Conservation (phyloP, 2,888 invertebrate species). For the Synanthedon andrenaeformis region DNA sequence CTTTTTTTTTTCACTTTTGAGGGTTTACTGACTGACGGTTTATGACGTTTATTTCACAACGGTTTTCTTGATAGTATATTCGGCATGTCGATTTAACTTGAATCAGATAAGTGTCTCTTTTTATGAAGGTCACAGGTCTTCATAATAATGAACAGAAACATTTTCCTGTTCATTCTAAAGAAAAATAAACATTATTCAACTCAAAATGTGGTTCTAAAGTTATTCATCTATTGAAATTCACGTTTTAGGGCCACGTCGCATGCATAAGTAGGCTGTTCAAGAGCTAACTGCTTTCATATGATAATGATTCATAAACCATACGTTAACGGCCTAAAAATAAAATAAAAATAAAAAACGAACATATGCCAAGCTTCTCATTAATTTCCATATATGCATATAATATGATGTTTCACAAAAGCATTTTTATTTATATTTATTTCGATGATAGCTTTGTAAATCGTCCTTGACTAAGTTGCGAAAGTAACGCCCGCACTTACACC, state of each 20-base stretch:
- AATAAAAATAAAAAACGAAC: slow-evolving; percentile 15
- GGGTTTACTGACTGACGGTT: no score
- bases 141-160: no score
- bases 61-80: no score
- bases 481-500: slow-evolving; percentile 31
- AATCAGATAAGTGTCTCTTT: no score
- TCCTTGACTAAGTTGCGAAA: slow-evolving; percentile 57
- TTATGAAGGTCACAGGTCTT: no score
- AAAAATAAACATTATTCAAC: neutral
- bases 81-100: no score
- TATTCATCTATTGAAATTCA: neutral
- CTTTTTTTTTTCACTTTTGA: no score
- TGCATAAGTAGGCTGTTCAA: neutral
- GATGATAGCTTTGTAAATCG: slow-evolving; percentile 43
- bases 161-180: neutral
- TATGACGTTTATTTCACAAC: no score
- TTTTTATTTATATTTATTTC: slow-evolving; percentile 29
- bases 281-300: neutral
- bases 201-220: neutral
- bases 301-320: slow-evolving; percentile 18
- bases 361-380: slow-evolving; percentile 18
- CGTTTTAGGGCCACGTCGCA: neutral
- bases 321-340: slow-evolving; percentile 26
- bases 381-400: slow-evolving; percentile 30
- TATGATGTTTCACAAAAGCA: slow-evolving; percentile 37